A percentile compares a stretch with the other conserved stretches of the same genome.
phyloP scores from a whole-genome alignment of 2,113 vertebrate genomes.

The Peromyscus polionotus region DNA sequence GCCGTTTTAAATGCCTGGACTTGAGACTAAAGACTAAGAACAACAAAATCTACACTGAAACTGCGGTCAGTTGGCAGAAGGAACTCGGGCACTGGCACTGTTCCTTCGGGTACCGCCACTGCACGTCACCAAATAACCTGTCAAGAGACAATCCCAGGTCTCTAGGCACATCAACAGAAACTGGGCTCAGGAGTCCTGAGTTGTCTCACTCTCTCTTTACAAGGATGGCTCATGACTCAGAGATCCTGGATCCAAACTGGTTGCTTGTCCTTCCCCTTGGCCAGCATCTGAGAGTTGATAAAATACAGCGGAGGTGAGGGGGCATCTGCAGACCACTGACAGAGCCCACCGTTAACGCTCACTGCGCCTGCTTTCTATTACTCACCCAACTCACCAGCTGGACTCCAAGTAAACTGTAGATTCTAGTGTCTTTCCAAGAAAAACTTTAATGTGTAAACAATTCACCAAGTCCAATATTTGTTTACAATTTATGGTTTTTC shows the following conservation, averaged over 20 bases:
- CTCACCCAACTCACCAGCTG: background rate
- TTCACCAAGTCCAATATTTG: background rate
- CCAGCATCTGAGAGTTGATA: conserved; percentile 21
- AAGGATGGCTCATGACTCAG: background rate
- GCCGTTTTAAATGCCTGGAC: background rate
- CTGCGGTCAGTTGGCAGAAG: conserved; percentile 24
- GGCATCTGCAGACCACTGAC: background rate
- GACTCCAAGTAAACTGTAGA: conserved; percentile 48
- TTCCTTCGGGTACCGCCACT: background rate
- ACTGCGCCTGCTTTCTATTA: conserved; percentile 24
- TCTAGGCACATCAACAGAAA: conserved; percentile 1
- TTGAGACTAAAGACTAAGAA: conserved; percentile 21
- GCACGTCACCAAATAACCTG: conserved; percentile 1
- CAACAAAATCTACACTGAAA: background rate
- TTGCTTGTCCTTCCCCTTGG: background rate
- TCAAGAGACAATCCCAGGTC: conserved; percentile 18
- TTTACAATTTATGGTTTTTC: conserved; percentile 24
- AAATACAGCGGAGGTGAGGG: conserved; percentile 1
- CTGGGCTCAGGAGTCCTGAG: background rate
- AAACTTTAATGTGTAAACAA: conserved; percentile 29
- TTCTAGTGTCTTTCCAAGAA: background rate
- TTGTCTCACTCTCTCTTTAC: background rate
- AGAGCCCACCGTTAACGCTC: conserved; percentile 30
- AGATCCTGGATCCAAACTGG: background rate
- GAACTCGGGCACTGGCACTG: background rate